phyloP scores from a whole-genome alignment of 2,888 invertebrate species.

The Silvanus unidentatus region DNA sequence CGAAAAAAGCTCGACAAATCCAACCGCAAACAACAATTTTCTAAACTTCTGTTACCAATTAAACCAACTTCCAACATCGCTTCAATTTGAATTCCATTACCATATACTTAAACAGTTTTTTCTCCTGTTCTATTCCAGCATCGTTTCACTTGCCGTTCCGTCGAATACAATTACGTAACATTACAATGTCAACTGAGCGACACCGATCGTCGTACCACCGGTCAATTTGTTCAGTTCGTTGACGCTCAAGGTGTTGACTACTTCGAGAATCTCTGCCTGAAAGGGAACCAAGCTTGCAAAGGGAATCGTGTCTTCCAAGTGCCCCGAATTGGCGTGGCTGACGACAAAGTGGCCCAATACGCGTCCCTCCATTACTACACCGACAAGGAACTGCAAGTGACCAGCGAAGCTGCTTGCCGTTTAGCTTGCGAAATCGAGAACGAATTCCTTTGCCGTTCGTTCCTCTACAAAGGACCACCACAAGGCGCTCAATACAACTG shows the following conservation, averaged over 20 bases:
- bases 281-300: conserved; percentile 79
- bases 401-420: conserved; percentile 82
- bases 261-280: conserved; percentile 86
- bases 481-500: conserved; percentile 80
- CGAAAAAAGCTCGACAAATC: too few species aligned
- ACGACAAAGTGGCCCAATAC: conserved; percentile 87
- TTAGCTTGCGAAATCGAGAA: conserved; percentile 88
- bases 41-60: too few species aligned
- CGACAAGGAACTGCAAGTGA: conserved; percentile 87
- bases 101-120: too few species aligned
- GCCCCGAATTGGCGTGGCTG: conserved; percentile 82
- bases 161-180: conserved; percentile 89
- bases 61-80: too few species aligned
- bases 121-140: conserved; percentile 51
- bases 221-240: conserved; percentile 82
- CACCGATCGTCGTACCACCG: conserved; percentile 80
- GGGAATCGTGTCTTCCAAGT: conserved; percentile 71
- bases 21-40: too few species aligned
- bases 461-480: conserved; percentile 65
- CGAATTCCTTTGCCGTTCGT: conserved; percentile 84
- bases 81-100: too few species aligned
- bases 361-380: conserved; percentile 88
- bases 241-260: conserved; percentile 81
- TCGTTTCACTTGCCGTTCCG: conserved; percentile 85
- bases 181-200: conserved; percentile 88